A percentile compares a stretch with the other conserved stretches of the same genome.
Conservation (phyloP, 2,888 invertebrate species). For the Eupithecia subumbrata region DNA sequence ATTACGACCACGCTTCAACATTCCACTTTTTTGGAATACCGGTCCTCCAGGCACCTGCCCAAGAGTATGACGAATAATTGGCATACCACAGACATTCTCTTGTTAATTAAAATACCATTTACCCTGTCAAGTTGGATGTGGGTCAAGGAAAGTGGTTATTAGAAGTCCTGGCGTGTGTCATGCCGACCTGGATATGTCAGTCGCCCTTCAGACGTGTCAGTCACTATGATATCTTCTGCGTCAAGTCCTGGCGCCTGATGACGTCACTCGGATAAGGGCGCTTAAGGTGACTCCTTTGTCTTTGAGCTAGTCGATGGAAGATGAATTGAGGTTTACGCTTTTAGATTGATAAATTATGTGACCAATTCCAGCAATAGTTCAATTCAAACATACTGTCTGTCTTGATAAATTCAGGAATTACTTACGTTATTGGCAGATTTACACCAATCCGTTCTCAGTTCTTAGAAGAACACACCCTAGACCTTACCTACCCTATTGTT, state of each 20-base stretch:
- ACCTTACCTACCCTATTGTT: not conserved
- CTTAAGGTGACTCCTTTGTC: not conserved
- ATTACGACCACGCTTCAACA: conserved; percentile 7
- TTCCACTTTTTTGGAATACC: conserved; percentile 22
- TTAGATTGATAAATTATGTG: not conserved
- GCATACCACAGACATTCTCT: conserved; percentile 18
- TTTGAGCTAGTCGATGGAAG: not conserved
- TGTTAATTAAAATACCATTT: conserved; percentile 38
- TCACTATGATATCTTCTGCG: conserved; percentile 8
- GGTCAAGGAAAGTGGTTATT: conserved; percentile 43
- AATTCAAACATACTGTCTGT: not conserved
- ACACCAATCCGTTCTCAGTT: not conserved
- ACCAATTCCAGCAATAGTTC: not conserved
- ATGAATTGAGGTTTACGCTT: not conserved
- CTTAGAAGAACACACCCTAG: not conserved
- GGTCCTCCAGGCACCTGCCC: conserved; percentile 25
- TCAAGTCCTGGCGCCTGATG: conserved; percentile 21
- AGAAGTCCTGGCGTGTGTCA: conserved; percentile 33
- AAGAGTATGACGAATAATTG: conserved; percentile 23
- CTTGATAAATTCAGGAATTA: not conserved
- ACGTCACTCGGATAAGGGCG: conserved; percentile 21
- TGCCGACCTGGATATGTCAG: conserved; percentile 20
- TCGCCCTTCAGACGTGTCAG: conserved; percentile 18
- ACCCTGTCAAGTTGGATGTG: conserved; percentile 35
- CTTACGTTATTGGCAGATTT: not conserved